Evolutionary conservation across 1,140 invertebrate species (phyloP), one percentile per base, ranked within the genome.

Genomic region (Bombus fervidus): DNA sequence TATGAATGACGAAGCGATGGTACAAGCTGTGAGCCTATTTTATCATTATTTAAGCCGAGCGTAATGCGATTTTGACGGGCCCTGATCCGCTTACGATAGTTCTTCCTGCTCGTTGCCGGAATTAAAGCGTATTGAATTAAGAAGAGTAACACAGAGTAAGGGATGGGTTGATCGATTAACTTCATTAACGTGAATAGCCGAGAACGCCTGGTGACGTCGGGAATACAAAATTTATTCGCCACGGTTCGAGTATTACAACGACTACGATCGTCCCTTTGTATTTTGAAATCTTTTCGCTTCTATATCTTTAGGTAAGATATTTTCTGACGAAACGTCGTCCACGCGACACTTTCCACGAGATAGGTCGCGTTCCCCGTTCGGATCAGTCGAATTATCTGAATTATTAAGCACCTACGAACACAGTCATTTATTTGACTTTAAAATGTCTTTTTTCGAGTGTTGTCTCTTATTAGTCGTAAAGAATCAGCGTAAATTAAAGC

Each of bases 1-100:
- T 82, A 81, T 86, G 71, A 81, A 82, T 75, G 43, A 86, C 75
- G 62, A 75, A 85, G 43, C 41, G 72, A 22, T 22, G 31, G 57
- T n/a, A 43, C 69, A 53, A 34, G 15, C 41, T 22, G 47, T 8
- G 12, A 18, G 34, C 69, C 47, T 43, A 43, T 43, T 72, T 68
- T 41, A n/a, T 34, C 43, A 53, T 81, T 84, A 69, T 72, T 79
- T 72, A 72, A 81, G 77, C 28, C 83, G 57, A 41, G 25, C 39
- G 12, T 85, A 66, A 81, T 80, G 39, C 83, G 78, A 81, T 62
- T 81, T 81, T 62, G 41, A 73, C 57, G 68, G 69, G 64, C 18
- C 25, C 5, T 37, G 43, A 77, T 69, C 64, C 62, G 66, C 64
- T 79, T 78, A 71, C 34, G 76, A 47, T n/a, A 34, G 47, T 57